Base-by-base conservation (phyloP, 2,797 vertebrate species). In the Sarcophilus harrisii region DNA sequence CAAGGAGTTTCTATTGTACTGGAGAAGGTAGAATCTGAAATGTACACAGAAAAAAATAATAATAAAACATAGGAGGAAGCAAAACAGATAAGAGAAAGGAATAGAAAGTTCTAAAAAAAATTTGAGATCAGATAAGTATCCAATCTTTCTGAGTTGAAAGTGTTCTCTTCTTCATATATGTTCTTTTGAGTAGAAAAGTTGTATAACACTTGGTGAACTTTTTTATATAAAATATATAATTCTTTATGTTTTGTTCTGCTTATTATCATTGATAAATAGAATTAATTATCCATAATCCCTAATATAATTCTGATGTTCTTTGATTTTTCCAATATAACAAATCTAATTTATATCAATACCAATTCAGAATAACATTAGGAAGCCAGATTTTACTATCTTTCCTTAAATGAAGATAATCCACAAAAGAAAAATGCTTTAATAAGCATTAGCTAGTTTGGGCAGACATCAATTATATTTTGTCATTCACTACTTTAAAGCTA, bases 301-400 rank as follows among this genome's bases (percentile, higher is more conserved):
- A 94, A 94, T 12, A 24, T 58, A 81, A 97, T 93, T 66, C 38
- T 73, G 94, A 95, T 24, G 11, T 28, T 95, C 30, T 30, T 54
- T 92, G 90, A 92, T 95, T 97, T 87, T 96, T 97, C 94, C 91
- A 95, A 91, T 54, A 87, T 96, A 96, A 91, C 95, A 90, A 94
- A n/a, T 91, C 18, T 94, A 92, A 97, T 57, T 96, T 45, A 89
- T 96, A 96, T 96, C 32, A 81, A 29, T 97, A 90, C 0, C 93
- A 97, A 94, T 93, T 96, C 95, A 97, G 95, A 97, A 94, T 66
- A 91, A 91, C 8, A 87, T 57, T 97, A 96, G 30, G 87, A 93
- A 14, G 45, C 92, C 30, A 0, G 0, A 93, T 96, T 98, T 97
- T 90, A 97, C 93, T 54, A 27, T 94, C 57, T 30, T 90, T 95